Percentiles rank a stretch among this genome's conserved stretches.
Conservation (phyloP, 2,888 invertebrate genomes). For the Odontomyia ornata region DNA sequence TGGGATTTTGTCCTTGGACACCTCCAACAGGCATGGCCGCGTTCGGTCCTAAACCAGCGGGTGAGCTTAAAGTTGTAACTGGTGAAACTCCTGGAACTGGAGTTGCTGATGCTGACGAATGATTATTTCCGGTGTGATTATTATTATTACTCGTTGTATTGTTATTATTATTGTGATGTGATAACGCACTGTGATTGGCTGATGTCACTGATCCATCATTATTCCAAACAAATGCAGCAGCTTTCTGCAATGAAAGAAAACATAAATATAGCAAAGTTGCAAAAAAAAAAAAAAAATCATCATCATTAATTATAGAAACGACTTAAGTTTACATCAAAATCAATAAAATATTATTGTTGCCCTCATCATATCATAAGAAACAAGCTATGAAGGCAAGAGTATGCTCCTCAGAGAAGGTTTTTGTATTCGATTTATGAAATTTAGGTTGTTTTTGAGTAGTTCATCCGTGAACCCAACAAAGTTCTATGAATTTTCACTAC, state of each 20-base stretch:
- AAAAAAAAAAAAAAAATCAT: no score
- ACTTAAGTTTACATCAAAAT: no score
- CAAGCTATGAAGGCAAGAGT: no score
- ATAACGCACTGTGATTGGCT: constrained; percentile 48
- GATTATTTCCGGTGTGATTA: constrained; percentile 49
- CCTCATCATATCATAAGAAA: no score
- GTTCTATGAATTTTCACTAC: no score
- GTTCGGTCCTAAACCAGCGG: constrained; percentile 50
- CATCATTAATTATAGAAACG: no score
- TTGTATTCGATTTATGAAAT: no score
- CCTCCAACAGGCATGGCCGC: constrained; percentile 63
- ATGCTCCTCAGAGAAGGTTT: no score
- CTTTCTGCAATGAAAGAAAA: constrained; percentile 69
- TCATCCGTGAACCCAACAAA: no score
- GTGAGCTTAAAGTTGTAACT: constrained; percentile 51
- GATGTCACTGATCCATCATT: constrained; percentile 59
- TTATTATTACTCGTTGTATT: constrained; percentile 50
- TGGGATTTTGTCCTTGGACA: constrained; percentile 70
- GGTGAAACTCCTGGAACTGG: constrained; percentile 58
- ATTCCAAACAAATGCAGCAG: constrained; percentile 71
- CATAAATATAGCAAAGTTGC: no score
- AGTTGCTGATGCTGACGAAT: constrained; percentile 55
- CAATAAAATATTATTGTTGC: no score
- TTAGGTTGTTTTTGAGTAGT: no score
- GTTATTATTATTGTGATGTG: constrained; percentile 51